Evolutionary conservation across 2,113 vertebrate genomes (phyloP), one percentile per base, ranked within the genome.

Genomic region (Cynoglossus semilaevis): DNA sequence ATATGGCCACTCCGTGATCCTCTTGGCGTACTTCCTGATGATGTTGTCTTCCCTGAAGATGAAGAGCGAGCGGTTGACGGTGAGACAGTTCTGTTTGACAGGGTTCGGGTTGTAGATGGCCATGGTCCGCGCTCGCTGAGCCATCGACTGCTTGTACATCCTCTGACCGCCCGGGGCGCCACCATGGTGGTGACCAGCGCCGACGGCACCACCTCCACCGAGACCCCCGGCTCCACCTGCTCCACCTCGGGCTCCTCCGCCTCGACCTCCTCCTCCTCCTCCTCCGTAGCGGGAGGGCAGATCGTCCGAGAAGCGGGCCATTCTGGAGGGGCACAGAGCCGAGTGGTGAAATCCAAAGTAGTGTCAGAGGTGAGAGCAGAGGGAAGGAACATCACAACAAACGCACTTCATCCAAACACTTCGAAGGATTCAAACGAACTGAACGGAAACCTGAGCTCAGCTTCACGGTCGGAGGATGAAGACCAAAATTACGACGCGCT

Each of bases 1-100:
- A 99, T 99, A 99, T 99, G 95, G 96, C 97, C 97, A 98, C 87
- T 99, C 97, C 10, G 95, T 98, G 88, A 99, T 98, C 80, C 97
- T 86, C 89, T 98, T 98, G 79, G 96, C 96, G 37, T 98, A 99
- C 92, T 98, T 99, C 89, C 97, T 92, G 87, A 99, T 95, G 84
- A 94, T 89, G 77, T 99, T 99, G 92, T 99, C 97, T 88, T 99
- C 97, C 70, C 95, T 94, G 89, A 99, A 98, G 92, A 99, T 91
- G 92, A 98, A 99, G 81, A 99, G 92, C 80, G 97, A 98, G 84
- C 96, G 92, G 92, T 99, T 99, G 92, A 99, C 93, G 15, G 97
- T 98, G 86, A 98, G 86, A 90, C 95, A 98, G 93, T 96, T 98
- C 86, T 98, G 97, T 78, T 95, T 96, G 90, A 98, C 96, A 15